Conservation (phyloP, 2,797 vertebrate genomes). For the Coreius guichenoti region DNA sequence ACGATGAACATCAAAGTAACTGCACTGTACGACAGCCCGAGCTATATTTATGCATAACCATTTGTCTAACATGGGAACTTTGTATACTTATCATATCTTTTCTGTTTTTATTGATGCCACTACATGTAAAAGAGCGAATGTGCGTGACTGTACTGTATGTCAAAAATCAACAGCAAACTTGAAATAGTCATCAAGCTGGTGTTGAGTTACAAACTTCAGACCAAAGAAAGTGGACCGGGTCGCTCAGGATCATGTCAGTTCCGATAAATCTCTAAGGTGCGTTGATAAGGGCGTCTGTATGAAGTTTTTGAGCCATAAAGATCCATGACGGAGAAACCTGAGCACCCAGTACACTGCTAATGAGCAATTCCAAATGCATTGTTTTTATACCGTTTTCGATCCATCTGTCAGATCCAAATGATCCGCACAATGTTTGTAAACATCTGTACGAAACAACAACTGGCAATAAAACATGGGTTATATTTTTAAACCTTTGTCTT, state of each 20-base stretch:
- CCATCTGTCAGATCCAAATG: conserved; percentile 68
- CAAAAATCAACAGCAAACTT: conserved; percentile 81
- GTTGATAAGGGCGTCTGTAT: conserved; percentile 65
- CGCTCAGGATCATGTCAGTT: conserved; percentile 41
- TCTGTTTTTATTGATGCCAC: conserved; percentile 73
- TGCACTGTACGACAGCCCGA: conserved; percentile 79
- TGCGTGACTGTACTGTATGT: conserved; percentile 80
- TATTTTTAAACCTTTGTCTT: conserved; percentile 77
- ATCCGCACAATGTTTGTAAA: conserved; percentile 72
- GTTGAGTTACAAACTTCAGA: conserved; percentile 55
- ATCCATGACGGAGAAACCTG: conserved; percentile 56
- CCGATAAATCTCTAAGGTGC: conserved; percentile 53
- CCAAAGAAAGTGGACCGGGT: conserved; percentile 49
- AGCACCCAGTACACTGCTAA: conserved; percentile 56
- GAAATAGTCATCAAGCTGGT: conserved; percentile 73
- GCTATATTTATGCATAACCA: conserved; percentile 81
- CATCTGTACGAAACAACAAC: conserved; percentile 82
- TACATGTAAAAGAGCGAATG: conserved; percentile 72
- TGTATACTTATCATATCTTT: conserved; percentile 80
- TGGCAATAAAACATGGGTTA: conserved; percentile 95
- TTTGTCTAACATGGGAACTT: conserved; percentile 76
- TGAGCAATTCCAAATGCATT: conserved; percentile 58
- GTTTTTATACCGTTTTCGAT: conserved; percentile 60
- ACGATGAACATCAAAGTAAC: conserved; percentile 71
- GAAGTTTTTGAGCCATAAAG: conserved; percentile 67